Evolutionary conservation across 2,113 vertebrate species (phyloP).

Genomic region (Brienomyrus longianalis): DNA sequence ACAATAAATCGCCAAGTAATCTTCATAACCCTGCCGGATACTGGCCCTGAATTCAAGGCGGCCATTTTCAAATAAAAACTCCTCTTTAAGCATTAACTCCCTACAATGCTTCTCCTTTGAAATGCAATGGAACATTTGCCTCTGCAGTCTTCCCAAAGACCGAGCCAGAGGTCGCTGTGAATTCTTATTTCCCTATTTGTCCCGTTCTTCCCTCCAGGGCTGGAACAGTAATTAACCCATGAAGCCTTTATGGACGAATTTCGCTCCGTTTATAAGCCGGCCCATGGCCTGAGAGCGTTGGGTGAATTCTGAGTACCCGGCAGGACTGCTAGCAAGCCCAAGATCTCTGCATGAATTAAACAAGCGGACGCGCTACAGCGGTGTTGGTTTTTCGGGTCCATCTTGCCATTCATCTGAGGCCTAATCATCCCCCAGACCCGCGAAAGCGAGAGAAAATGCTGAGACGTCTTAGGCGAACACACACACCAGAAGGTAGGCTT

Average conservation of each 20-base stretch:
- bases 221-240: constrained; percentile 59
- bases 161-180: neutral
- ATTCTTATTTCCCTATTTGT: constrained; percentile 32
- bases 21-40: neutral
- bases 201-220: constrained; percentile 44
- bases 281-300: constrained; percentile 29
- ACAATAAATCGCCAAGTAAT: neutral
- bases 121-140: neutral
- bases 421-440: neutral
- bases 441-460: neutral
- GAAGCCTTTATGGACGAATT: constrained; percentile 42
- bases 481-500: neutral
- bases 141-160: neutral
- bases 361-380: too few relatives aligned
- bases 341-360: neutral
- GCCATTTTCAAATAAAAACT: neutral
- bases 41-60: constrained; percentile 5
- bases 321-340: constrained; percentile 55
- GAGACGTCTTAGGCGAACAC: neutral
- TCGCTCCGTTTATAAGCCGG: constrained; percentile 29
- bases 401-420: neutral
- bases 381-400: neutral
- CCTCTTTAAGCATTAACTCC: neutral
- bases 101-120: neutral
- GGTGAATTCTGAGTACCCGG: constrained; percentile 54